Base-by-base conservation (phyloP, 2,888 invertebrate genomes). In the Carabus problematicus region DNA sequence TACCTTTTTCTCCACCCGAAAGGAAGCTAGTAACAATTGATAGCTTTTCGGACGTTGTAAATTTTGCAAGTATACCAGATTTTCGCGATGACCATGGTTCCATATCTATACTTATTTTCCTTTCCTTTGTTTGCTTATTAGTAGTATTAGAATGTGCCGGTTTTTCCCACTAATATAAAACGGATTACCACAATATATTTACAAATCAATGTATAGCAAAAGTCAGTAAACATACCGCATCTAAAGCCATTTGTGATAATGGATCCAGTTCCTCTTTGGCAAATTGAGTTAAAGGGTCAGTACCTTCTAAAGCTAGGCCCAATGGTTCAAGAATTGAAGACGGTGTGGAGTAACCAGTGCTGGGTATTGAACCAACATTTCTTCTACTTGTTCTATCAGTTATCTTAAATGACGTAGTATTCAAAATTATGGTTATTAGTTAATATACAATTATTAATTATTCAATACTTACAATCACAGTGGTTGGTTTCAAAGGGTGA, bases 41-140 rank as follows among this genome's bases (percentile, higher is more conserved):
- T 39, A 98, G 82, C 79, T 95, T 96, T 81, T 97, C 97, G 9
- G 93, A 94, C 63, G 98, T 98, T 41, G 95, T 97, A 77, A 92
- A 98, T 81, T 93, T 93, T 74, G 88, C 91, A 9, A 98, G 85
- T 77, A 98, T 96, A n/a, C 85, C 85, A 55, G 87, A 79, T 73
- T 92, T 89, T 76, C 91, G 89, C 0, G 85, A 81, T 72, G 85
- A 85, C 98, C 98, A 98, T 11, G 91, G 89, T 78, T 92, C 91
- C 72, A 89, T 83, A 75, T 78, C 73, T 74, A 78, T 16, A 76
- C 77, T 47, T 70, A 73, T 71, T 75, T 75, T 73, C 74, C 74
- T 18, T 47, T 79, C 79, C 70, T 75, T 78, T 12, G 73, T 62
- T 71, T 79, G 79, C 75, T 78, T 81, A 49, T 61, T 58, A 49